These are phyloP conservation scores for Dinomys branickii DNA, from an alignment of 2,113 vertebrate species.

Conservation along the genomic window DNA sequence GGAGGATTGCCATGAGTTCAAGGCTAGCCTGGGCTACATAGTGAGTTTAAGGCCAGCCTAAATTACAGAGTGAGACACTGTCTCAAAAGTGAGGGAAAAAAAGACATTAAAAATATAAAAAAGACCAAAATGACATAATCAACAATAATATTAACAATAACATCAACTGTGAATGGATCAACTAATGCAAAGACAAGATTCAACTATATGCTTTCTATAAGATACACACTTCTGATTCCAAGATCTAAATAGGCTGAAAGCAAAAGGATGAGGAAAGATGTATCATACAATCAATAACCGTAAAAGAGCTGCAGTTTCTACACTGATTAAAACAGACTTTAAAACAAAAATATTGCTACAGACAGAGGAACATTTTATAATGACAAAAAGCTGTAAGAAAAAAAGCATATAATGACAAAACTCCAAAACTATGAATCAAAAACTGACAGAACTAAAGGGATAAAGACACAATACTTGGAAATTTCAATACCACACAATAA, in stretches of 20 bases:
- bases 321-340: neutral
- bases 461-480: neutral
- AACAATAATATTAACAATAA: neutral
- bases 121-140: slow-evolving; percentile 19
- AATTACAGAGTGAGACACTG: neutral
- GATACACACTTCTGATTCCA: neutral
- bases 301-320: neutral
- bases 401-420: neutral
- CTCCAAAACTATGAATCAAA: neutral
- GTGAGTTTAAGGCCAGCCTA: neutral
- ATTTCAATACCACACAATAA: slow-evolving; percentile 15
- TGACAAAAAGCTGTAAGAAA: neutral
- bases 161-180: neutral
- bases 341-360: slow-evolving; percentile 43
- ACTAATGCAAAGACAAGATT: neutral
- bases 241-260: neutral
- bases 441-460: slow-evolving; percentile 1
- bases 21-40: neutral
- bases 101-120: neutral
- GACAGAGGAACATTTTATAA: slow-evolving; percentile 6
- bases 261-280: neutral
- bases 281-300: neutral
- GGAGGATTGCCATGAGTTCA: neutral
- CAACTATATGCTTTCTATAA: neutral
- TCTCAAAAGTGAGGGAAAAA: neutral